Evolutionary conservation across 2,888 invertebrate species (phyloP), one percentile per base, ranked within the genome.

Genomic region (Habrosyne pyritoides): DNA sequence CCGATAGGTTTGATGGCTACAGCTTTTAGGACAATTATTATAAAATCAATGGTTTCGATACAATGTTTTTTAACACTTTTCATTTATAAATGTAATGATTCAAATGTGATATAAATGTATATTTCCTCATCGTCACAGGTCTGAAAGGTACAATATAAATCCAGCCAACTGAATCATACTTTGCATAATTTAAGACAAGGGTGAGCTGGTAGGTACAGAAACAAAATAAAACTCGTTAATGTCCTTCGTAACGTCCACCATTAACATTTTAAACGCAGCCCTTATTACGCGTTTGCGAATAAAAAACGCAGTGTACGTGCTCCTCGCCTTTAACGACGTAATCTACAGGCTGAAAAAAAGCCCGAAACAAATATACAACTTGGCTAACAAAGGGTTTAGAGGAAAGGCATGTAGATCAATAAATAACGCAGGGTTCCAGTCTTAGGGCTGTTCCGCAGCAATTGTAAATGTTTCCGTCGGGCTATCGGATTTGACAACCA

Each of bases 261-360:
- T 50, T 50, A 65, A 57, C 50, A 61, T 59, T 63, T 55, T 61
- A 52, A 60, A 60, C 57, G 51, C 48, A 36, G 48, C 56, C 55
- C 56, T 69, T 64, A 66, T 59, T 66, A 60, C 49, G 21, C 36
- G 55, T 63, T 56, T 33, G 28, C 18, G 28, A 50, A 50, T 50
- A 47, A 59, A 60, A 60, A 66, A 67, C 54, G 50, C 14, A 42
- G 28, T 14, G 50, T 28, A 56, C 69, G 63, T 67, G 69, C 12
- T 51, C 49, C 12, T 51, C 8, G 10, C 21, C 36, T 48, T 52
- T 65, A 68, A 66, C 57, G 60, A 64, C 51, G 46, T 28, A 28
- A 50, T 50, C 30, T 28, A 21, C 28, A 21, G 21, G n/a, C 18
- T n/a, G 14, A 33, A 33, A 50, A 50, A 28, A 12, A 47, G 26